Evolutionary conservation across 2,797 vertebrate genomes (phyloP), one percentile per base, ranked within the genome.

Genomic region (Diplodus sargus): DNA sequence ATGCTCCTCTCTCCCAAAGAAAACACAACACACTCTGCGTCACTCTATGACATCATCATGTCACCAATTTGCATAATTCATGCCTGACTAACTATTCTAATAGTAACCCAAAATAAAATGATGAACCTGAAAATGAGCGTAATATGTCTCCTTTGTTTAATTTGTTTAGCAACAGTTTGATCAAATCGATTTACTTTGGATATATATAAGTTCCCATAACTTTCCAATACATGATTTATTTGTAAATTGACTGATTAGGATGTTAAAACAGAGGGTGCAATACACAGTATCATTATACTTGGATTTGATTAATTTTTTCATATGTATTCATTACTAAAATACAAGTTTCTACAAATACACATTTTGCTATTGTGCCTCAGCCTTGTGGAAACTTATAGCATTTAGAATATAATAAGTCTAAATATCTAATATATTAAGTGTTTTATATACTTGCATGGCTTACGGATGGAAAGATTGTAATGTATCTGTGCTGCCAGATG

Each of bases 391-490:
- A 13, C 1, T 4, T 14, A 23, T 15, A 51, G 10, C 28, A 0
- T 2, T 30, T 23, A 5, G 9, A 34, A 34, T 34, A 34, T 7
- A 34, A 34, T 52, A n/a, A 22, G 12, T 12, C 13, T n/a, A 9
- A 17, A 58, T 9, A 34, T 9, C 6, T 34, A 34, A 34, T 34
- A 34, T 39, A 12, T 28, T 28, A 14, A 39, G 49, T 61, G 8
- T 67, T 54, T 28, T 28, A 28, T 28, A 28, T 28, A 4, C 28
- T 66, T 71, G 61, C 42, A 71, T 51, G 61, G 42, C 30, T 59
- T 43, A 71, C 42, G 67, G n/a, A 23, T 51, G 47, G 22, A 2
- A 18, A 12, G 54, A 74, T 5, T 58, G 20, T 22, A 64, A 59
- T 52, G 62, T 23, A 62, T 39, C 28, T 34, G 48, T 57, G 62